Evolutionary conservation across 2,888 invertebrate species (phyloP), one percentile per base, ranked within the genome.

Genomic region (Baronia brevicornis): DNA sequence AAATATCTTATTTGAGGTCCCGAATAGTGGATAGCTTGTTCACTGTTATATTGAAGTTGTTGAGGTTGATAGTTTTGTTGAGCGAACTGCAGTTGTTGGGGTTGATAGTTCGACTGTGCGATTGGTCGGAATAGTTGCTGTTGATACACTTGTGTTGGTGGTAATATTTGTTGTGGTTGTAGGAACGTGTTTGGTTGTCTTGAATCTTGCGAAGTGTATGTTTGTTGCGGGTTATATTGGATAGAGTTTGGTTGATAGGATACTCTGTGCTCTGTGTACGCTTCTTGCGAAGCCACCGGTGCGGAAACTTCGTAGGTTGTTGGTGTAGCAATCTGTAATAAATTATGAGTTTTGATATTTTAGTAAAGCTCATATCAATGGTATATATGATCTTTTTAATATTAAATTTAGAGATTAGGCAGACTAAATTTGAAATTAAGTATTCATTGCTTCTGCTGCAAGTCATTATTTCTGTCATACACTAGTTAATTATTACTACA

Each of bases 301-400:
- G 60, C 55, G 11, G 75, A 73, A 10, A 79, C 59, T 45, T 79
- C 70, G 41, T 72, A 78, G 9, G 61, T 62, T 13, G 67, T 63
- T 4, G 72, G 67, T 18, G 63, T 50, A 14, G 60, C 53, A 10
- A 63, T 40, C 80, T 80, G 69, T 15, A 48, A 57, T 44, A n/a
- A n/a, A n/a, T n/a, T n/a, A n/a, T n/a, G n/a, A n/a, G 2, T 13
- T 8, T n/a, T n/a, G n/a, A n/a, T n/a, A n/a, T n/a, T n/a, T n/a
- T n/a, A n/a, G n/a, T n/a, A n/a, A n/a, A n/a, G n/a, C n/a, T n/a
- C n/a, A 31, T 18, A 1, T 19, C 9, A 7, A 25, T 7, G 12
- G 1, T 21, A 21, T 19, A 3, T 19, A 3, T 19, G 7, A 34
- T 14, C 28, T 33, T 29, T 39, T 26, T 25, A 25, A 24, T 3